These are phyloP conservation scores for Morbakka virulenta DNA, from an alignment of 30 jellyfish, hydroid and myxozoan genomes.

Conservation along the genomic window DNA sequence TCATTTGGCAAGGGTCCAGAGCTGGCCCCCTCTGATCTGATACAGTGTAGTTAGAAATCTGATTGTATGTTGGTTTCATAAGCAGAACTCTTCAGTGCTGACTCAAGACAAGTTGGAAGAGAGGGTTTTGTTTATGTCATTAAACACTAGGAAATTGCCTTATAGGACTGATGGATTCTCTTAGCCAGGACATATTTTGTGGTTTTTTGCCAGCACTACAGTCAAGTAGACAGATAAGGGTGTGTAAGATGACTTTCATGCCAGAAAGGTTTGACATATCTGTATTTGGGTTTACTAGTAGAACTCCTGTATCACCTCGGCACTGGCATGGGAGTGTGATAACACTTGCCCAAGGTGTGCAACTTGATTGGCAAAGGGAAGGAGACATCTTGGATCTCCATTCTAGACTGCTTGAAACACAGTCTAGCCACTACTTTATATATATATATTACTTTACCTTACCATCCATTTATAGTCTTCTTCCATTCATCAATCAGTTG, in stretches of 20 bases:
- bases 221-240: constrained; percentile 30
- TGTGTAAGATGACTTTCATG: constrained; percentile 17
- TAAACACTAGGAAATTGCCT: constrained; percentile 38
- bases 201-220: constrained; percentile 37
- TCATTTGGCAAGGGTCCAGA: constrained; percentile 51
- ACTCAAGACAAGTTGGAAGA: constrained; percentile 43
- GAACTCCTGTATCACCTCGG: too few species aligned
- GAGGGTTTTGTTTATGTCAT: constrained; percentile 37
- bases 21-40: constrained; percentile 48
- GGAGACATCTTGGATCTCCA: too few species aligned
- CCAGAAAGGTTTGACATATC: constrained; percentile 20
- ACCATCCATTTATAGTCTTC: too few species aligned
- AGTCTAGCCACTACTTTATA: too few species aligned
- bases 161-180: constrained; percentile 31
- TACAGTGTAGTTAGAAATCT: constrained; percentile 24
- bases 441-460: too few species aligned
- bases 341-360: too few species aligned
- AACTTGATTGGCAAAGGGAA: too few species aligned
- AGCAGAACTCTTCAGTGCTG: constrained; percentile 39
- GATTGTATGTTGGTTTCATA: constrained; percentile 23
- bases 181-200: constrained; percentile 24
- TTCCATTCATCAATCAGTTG: too few species aligned
- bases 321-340: too few species aligned
- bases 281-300: too few species aligned
- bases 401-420: too few species aligned